Evolutionary conservation across 2,888 invertebrate genomes (phyloP), one percentile per base, ranked within the genome.

Genomic region (Bellardia pandia): DNA sequence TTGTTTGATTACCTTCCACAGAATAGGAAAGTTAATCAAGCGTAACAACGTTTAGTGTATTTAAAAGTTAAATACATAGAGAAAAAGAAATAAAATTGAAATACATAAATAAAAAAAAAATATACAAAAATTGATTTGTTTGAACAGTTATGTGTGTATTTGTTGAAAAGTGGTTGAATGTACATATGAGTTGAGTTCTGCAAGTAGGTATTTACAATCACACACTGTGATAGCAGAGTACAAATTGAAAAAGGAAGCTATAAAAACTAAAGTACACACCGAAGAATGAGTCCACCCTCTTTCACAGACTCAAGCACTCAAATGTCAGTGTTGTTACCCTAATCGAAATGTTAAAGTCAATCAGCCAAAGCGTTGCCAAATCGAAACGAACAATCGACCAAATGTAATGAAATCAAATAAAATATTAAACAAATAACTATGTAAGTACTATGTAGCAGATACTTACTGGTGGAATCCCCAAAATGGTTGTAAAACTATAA

Each of bases 331-430:
- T 64, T 40, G 51, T 68, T 77, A 80, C 75, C 69, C 85, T 51
- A 76, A 76, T 76, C 79, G 71, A 62, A 72, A 53, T 62, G 69
- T 48, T 30, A 56, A 76, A 80, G 80, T 72, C 56, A 80, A 80
- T 80, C 75, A 76, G 40, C 23, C 62, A 48, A 80, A 71, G n/a
- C 23, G 56, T 13, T 23, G 56, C 14, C 23, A n/a, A 64, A 64
- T 33, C 14, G 33, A 23, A 60, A 6, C 58, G 14, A 14, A 60
- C 14, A n/a, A 40, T 40, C 40, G 62, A 40, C 37, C 40, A 64
- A 72, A 66, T 74, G 80, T 53, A 79, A n/a, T 51, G n/a, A 62
- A 80, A 51, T 72, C 51, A 62, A 80, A 80, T 75, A 62, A 56
- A 85, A 76, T 74, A 69, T 68, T 64, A 66, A 78, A 68, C 30